These are phyloP conservation scores for Fukomys damarensis DNA, from an alignment of 2,113 vertebrate species.

Conservation along the genomic window DNA sequence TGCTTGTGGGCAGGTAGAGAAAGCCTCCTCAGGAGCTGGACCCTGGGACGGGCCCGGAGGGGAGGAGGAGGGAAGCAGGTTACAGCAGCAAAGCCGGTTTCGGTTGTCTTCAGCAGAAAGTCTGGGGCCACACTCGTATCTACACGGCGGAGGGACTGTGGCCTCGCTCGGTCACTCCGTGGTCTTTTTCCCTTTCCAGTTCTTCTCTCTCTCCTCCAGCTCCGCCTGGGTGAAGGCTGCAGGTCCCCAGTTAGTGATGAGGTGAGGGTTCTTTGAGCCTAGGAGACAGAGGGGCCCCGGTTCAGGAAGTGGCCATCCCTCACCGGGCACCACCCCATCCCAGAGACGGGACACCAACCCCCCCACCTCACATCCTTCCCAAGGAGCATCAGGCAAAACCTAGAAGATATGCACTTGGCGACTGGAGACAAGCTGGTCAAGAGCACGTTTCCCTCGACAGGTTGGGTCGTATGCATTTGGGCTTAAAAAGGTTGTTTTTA, in stretches of 20 bases:
- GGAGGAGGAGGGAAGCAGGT: neutral
- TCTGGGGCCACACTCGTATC: rapidly evolving
- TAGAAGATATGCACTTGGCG: neutral
- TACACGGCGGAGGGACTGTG: rapidly evolving
- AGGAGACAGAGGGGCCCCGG: slow-evolving; percentile 61
- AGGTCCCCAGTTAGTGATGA: slow-evolving; percentile 96
- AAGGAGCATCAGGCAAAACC: neutral
- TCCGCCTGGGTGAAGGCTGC: slow-evolving; percentile 95
- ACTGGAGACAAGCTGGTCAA: neutral
- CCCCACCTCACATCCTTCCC: neutral
- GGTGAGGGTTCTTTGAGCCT: slow-evolving; percentile 92
- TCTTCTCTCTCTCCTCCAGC: slow-evolving; percentile 92
- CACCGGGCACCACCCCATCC: neutral
- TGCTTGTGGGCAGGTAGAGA: neutral
- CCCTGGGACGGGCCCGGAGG: neutral
- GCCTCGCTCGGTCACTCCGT: slow-evolving; percentile 72
- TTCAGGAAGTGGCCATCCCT: neutral
- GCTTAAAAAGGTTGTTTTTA: neutral
- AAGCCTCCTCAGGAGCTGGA: neutral
- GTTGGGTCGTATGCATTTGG: neutral
- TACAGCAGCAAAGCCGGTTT: slow-evolving; percentile 47
- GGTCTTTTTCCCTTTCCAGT: slow-evolving; percentile 93
- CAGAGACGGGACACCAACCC: neutral
- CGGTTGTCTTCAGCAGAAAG: neutral
- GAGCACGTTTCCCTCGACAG: neutral